Conservation (phyloP, 2,797 vertebrate species). For the Paratrypauchen microcephalus region DNA sequence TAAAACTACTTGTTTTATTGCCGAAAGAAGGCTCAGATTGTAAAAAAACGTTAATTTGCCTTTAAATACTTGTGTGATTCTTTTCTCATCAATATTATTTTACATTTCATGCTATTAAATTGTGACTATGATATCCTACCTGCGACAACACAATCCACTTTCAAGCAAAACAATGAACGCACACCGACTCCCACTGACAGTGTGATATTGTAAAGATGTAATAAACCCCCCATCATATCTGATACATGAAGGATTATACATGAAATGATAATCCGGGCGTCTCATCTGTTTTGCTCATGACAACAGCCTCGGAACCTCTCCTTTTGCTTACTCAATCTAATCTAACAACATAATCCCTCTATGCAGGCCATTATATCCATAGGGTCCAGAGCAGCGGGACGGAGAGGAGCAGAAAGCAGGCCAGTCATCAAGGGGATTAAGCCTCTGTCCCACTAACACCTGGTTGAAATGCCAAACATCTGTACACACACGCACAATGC, state of each 20-base stretch:
- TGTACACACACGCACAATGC: slow-evolving; percentile 25
- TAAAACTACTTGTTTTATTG: too few species aligned
- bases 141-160: background rate
- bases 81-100: too few species aligned
- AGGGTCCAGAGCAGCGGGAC: slow-evolving; percentile 41
- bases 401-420: slow-evolving; percentile 47
- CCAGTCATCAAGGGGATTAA: slow-evolving; percentile 62
- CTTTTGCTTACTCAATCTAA: slow-evolving; percentile 40
- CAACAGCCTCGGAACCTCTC: slow-evolving; percentile 28
- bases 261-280: slow-evolving; percentile 44
- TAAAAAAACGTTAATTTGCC: too few species aligned
- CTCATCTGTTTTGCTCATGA: slow-evolving; percentile 11
- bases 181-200: background rate
- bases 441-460: slow-evolving; percentile 57
- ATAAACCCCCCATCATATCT: slow-evolving; percentile 21
- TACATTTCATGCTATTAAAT: too few species aligned
- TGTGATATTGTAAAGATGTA: background rate
- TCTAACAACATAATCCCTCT: slow-evolving; percentile 60
- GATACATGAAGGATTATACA: slow-evolving; percentile 21
- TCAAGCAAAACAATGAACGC: background rate
- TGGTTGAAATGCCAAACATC: slow-evolving; percentile 61
- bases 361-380: slow-evolving; percentile 48
- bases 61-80: too few species aligned
- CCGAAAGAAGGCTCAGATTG: too few species aligned
- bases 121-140: too few species aligned